These are phyloP conservation scores for Chymomyza fuscimana DNA, from an alignment of 2,888 invertebrate species.

Conservation along the genomic window DNA sequence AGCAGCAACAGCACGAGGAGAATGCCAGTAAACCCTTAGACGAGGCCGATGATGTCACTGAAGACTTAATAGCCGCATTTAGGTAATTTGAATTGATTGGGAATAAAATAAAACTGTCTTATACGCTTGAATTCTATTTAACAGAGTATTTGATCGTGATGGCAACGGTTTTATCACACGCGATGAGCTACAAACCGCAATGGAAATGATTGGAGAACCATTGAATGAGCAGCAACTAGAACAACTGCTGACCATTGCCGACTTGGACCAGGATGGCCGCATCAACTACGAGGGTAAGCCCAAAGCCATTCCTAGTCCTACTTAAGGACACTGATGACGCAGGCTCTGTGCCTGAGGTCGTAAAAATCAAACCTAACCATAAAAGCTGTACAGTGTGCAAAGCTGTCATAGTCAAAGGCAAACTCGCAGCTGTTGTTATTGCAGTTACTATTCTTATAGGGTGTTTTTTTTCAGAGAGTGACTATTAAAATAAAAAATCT, in stretches of 20 bases:
- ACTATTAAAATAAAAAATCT: no score
- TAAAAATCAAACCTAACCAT: conserved; percentile 1
- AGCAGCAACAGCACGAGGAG: conserved; percentile 78
- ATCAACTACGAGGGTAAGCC: conserved; percentile 89
- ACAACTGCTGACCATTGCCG: conserved; percentile 87
- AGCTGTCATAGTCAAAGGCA: conserved; percentile 15
- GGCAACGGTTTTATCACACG: conserved; percentile 93
- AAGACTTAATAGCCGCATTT: conserved; percentile 93
- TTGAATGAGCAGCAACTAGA: conserved; percentile 88
- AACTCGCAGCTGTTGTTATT: neutral
- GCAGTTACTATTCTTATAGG: no score
- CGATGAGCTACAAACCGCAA: conserved; percentile 88
- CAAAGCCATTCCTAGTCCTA: neutral
- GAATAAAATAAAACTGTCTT: neutral
- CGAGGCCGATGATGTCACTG: conserved; percentile 84
- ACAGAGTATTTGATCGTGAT: conserved; percentile 92
- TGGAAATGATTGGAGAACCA: conserved; percentile 90
- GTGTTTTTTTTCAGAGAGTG: no score
- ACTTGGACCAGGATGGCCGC: conserved; percentile 89
- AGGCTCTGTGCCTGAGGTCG: neutral
- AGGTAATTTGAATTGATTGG: conserved; percentile 79
- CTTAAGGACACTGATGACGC: neutral
- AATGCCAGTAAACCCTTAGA: conserved; percentile 77
- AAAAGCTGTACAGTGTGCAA: conserved; percentile 41
- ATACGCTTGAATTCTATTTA: neutral